Percentiles rank a stretch among this genome's conserved stretches.
These are phyloP conservation scores for Rhinogobio ventralis DNA, from an alignment of 2,797 vertebrate genomes.

Conservation along the genomic window DNA sequence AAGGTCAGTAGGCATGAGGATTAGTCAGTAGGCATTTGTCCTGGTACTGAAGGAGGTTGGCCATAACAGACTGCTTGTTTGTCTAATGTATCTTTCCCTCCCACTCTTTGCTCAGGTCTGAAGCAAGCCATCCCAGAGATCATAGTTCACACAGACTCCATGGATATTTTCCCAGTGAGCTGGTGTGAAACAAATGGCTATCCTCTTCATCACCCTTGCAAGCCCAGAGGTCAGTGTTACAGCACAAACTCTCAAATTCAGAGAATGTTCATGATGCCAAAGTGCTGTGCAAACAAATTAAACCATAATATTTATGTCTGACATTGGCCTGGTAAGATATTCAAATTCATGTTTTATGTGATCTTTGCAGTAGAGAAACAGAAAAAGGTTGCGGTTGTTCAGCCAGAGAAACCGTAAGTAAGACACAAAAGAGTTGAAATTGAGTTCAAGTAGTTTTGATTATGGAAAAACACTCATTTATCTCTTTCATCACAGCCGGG, in stretches of 20 bases:
- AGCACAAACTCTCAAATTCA: background rate
- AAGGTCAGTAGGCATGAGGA: slow-evolving; percentile 11
- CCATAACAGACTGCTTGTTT: too few species aligned
- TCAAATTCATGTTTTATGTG: background rate
- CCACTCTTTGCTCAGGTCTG: slow-evolving; percentile 77
- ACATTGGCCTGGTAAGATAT: background rate
- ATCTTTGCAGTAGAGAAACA: slow-evolving; percentile 87
- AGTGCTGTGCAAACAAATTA: background rate
- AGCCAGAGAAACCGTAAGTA: slow-evolving; percentile 97
- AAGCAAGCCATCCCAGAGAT: slow-evolving; percentile 91
- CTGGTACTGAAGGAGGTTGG: too few species aligned
- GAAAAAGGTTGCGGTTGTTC: slow-evolving; percentile 92
- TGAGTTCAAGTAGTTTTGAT: background rate
- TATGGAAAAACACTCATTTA: slow-evolving; percentile 26
- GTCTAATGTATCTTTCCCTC: slow-evolving; percentile 23
- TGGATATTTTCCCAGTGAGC: slow-evolving; percentile 96
- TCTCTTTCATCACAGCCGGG: slow-evolving; percentile 64
- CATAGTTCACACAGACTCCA: slow-evolving; percentile 93
- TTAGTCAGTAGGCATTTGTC: background rate
- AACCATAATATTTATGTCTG: background rate
- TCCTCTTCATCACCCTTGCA: slow-evolving; percentile 88
- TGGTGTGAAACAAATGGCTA: slow-evolving; percentile 99
- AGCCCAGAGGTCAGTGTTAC: slow-evolving; percentile 83
- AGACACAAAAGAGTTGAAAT: background rate
- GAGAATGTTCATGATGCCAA: background rate